phyloP scores from a whole-genome alignment of 1,140 invertebrate genomes.

The Tetramorium alpestre region DNA sequence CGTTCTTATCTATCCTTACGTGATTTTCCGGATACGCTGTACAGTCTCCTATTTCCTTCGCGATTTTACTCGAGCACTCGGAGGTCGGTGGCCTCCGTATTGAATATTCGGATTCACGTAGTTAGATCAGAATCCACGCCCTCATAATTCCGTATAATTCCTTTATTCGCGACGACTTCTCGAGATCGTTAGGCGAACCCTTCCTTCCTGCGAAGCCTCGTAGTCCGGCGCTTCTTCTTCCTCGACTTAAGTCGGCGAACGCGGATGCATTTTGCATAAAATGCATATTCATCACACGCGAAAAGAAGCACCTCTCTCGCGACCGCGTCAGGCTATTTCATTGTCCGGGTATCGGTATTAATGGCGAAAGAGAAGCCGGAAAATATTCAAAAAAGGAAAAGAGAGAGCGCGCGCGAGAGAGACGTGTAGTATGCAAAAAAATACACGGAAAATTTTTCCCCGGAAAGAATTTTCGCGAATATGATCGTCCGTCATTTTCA shows the following conservation, averaged over 20 bases:
- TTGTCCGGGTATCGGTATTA: constrained; percentile 33
- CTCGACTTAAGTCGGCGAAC: constrained; percentile 35
- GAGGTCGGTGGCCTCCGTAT: background rate
- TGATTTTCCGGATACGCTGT: constrained; percentile 11
- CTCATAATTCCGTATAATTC: constrained; percentile 37
- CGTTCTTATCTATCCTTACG: background rate
- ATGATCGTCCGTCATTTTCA: background rate
- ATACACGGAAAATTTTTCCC: background rate
- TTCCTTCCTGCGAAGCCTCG: constrained; percentile 24
- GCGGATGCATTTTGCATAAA: constrained; percentile 55
- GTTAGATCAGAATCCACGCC: constrained; percentile 34
- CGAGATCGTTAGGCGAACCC: constrained; percentile 16
- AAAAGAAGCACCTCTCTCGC: constrained; percentile 34
- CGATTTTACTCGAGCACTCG: background rate
- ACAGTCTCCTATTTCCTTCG: background rate
- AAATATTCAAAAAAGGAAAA: background rate
- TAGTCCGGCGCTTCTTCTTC: constrained; percentile 25
- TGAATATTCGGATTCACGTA: constrained; percentile 19
- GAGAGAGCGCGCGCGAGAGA: background rate
- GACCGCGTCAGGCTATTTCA: constrained; percentile 3
- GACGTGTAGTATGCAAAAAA: background rate
- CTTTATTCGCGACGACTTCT: constrained; percentile 35
- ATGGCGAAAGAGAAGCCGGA: too few species aligned
- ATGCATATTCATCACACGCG: constrained; percentile 60
- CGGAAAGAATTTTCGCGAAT: background rate